Percentiles rank a stretch among this genome's conserved stretches.
Conservation (phyloP, 53 echinoderm and acorn worm species). For the Holothuria scabra region DNA sequence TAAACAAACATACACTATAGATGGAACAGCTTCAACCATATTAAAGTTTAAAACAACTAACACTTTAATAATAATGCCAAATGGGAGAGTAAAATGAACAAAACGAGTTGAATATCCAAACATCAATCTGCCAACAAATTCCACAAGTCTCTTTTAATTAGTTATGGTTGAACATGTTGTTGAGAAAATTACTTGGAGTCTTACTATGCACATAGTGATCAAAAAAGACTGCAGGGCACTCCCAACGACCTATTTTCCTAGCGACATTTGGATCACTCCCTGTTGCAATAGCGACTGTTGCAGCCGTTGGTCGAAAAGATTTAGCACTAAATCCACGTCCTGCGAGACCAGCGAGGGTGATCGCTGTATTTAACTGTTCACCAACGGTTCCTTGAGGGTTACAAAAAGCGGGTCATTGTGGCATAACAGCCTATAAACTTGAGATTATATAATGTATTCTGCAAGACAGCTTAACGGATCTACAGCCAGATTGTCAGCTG, state of each 20-base stretch:
- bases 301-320: slow-evolving; percentile 38
- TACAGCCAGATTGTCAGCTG: slow-evolving; percentile 19
- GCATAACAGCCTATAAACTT: too few relatives aligned
- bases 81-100: too few relatives aligned
- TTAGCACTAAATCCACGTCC: slow-evolving; percentile 23
- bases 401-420: background rate
- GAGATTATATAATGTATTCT: too few relatives aligned
- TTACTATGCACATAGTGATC: slow-evolving; percentile 27
- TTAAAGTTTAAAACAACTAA: too few relatives aligned
- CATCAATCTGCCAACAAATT: too few relatives aligned
- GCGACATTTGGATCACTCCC: slow-evolving; percentile 5
- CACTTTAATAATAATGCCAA: too few relatives aligned
- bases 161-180: too few relatives aligned
- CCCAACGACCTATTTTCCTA: slow-evolving; percentile 18
- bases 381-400: background rate
- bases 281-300: slow-evolving; percentile 30
- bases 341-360: slow-evolving; percentile 3
- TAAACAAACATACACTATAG: too few relatives aligned
- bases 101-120: too few relatives aligned
- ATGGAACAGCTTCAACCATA: too few relatives aligned
- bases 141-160: too few relatives aligned
- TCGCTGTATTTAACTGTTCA: slow-evolving; percentile 1
- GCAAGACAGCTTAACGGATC: background rate
- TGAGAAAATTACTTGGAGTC: too few relatives aligned
- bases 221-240: slow-evolving; percentile 5